phyloP scores from a whole-genome alignment of 2,797 vertebrate species.

The Cryptoblepharus egeriae region DNA sequence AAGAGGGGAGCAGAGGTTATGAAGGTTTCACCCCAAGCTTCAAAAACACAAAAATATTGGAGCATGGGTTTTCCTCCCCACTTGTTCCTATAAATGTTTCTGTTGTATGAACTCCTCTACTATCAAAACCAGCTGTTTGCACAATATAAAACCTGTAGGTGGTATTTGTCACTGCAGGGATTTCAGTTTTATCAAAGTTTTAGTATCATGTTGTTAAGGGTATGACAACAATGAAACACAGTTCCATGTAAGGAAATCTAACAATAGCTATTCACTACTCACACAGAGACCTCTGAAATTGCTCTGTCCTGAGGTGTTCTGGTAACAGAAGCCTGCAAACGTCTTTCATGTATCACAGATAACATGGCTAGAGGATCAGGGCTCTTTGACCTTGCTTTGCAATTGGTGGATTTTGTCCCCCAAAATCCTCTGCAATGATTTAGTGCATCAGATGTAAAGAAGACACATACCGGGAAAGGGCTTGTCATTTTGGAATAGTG shows the following conservation, averaged over 20 bases:
- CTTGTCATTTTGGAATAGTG: background rate
- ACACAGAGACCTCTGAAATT: slow-evolving; percentile 22
- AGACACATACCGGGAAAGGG: background rate
- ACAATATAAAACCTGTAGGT: background rate
- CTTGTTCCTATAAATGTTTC: background rate
- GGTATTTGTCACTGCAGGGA: background rate
- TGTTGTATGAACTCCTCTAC: background rate
- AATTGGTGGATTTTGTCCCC: slow-evolving; percentile 32
- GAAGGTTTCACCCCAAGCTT: no score
- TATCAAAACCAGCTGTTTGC: background rate
- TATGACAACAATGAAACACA: slow-evolving; percentile 24
- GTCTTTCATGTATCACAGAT: background rate
- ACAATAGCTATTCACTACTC: slow-evolving; percentile 20
- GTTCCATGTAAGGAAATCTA: slow-evolving; percentile 11
- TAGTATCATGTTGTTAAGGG: slow-evolving; percentile 14
- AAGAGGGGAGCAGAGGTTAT: no score
- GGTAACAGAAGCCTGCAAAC: background rate
- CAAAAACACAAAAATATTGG: no score
- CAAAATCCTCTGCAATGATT: slow-evolving; percentile 29
- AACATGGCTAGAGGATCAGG: slow-evolving; percentile 33
- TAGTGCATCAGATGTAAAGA: slow-evolving; percentile 20
- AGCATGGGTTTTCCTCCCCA: background rate
- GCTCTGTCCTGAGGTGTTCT: background rate
- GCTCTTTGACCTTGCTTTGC: slow-evolving; percentile 30
- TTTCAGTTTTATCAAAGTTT: slow-evolving; percentile 34